Conservation (phyloP, 2,797 vertebrate species). For the Falco peregrinus region DNA sequence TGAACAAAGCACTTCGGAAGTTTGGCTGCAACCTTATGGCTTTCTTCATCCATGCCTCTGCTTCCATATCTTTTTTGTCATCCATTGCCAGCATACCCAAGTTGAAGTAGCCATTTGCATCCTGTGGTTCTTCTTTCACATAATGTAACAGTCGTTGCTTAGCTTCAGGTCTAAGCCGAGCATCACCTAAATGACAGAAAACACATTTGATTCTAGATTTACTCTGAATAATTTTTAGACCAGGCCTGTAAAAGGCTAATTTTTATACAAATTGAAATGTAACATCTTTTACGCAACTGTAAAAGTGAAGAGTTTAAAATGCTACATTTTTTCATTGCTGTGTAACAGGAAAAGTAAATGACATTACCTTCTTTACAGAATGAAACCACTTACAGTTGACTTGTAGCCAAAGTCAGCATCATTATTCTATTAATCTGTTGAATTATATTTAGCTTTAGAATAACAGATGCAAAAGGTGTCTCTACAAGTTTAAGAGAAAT, state of each 20-base stretch:
- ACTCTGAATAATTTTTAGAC: neutral
- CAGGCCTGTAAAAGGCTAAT: neutral
- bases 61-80: slow-evolving; percentile 87
- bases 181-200: slow-evolving; percentile 81
- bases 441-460: neutral
- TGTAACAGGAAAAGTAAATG: neutral
- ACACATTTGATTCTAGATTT: neutral
- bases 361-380: neutral
- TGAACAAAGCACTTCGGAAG: slow-evolving; percentile 96
- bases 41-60: slow-evolving; percentile 95
- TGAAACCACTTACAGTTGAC: neutral
- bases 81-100: slow-evolving; percentile 99
- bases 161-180: slow-evolving; percentile 91
- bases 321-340: neutral
- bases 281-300: neutral
- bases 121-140: slow-evolving; percentile 90
- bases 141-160: slow-evolving; percentile 92
- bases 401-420: neutral
- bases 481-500: neutral
- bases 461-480: neutral
- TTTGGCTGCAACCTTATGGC: slow-evolving; percentile 89
- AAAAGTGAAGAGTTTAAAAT: neutral
- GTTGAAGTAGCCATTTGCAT: slow-evolving; percentile 98
- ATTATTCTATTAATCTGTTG: neutral
- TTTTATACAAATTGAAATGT: neutral